Conservation (phyloP, 64 coral and sea anemone genomes). For the Cladopsammia gracilis region DNA sequence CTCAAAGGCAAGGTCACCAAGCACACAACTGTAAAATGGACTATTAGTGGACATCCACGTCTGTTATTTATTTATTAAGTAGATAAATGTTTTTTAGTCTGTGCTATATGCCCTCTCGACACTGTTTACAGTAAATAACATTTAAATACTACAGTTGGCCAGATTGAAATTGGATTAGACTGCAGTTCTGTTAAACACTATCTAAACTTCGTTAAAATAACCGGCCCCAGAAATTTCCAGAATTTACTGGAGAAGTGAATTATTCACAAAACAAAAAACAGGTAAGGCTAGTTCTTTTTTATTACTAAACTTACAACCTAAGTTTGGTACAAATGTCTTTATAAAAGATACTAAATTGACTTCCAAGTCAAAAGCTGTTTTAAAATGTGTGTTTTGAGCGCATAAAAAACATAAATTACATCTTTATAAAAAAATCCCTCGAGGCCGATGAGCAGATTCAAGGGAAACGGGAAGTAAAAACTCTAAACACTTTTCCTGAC, state of each 20-base stretch:
- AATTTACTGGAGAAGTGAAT: background rate
- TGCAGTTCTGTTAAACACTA: too few relatives aligned
- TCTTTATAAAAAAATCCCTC: conserved; percentile 1
- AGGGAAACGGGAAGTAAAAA: background rate
- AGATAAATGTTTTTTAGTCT: too few relatives aligned
- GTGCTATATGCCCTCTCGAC: too few relatives aligned
- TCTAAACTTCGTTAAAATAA: too few relatives aligned
- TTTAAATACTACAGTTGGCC: too few relatives aligned
- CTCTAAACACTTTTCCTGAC: too few relatives aligned
- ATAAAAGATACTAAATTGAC: conserved; percentile 82
- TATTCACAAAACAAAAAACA: background rate
- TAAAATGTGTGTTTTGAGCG: conserved; percentile 2
- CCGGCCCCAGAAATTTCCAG: background rate
- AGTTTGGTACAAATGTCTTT: conserved; percentile 64
- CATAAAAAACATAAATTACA: conserved; percentile 79
- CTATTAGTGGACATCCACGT: too few relatives aligned
- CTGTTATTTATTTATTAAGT: too few relatives aligned
- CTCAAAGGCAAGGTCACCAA: too few relatives aligned
- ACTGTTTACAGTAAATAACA: too few relatives aligned
- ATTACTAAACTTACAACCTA: conserved; percentile 10
- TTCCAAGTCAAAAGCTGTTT: conserved; percentile 6
- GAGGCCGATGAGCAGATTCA: background rate
- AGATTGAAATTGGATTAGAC: too few relatives aligned
- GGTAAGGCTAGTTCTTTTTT: background rate
- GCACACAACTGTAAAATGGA: too few relatives aligned